Percentiles rank a stretch among this genome's conserved stretches.
phyloP scores from a whole-genome alignment of 2,888 invertebrate species.

The Iphiclides podalirius region DNA sequence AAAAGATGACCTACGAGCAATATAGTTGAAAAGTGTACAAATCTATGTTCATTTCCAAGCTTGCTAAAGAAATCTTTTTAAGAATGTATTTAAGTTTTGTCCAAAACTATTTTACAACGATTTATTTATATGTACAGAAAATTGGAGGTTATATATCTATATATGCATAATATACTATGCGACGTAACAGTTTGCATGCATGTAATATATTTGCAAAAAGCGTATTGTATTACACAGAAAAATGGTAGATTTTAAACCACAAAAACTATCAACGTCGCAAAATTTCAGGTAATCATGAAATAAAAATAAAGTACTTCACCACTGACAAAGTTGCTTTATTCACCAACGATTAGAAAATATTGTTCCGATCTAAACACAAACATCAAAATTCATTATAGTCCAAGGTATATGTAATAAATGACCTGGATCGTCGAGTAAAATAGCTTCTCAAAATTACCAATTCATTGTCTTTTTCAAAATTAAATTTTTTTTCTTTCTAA shows the following conservation, averaged over 20 bases:
- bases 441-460: constrained; percentile 72
- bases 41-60: too few species aligned
- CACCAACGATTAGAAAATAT: constrained; percentile 66
- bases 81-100: too few species aligned
- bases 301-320: constrained; percentile 56
- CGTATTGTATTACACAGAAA: constrained; percentile 57
- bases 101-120: too few species aligned
- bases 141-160: too few species aligned
- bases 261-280: constrained; percentile 64
- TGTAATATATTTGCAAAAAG: background rate
- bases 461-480: constrained; percentile 46
- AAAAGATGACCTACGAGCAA: too few species aligned
- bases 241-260: constrained; percentile 58
- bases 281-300: constrained; percentile 38
- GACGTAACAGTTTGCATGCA: constrained; percentile 15
- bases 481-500: constrained; percentile 62
- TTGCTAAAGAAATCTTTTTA: too few species aligned
- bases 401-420: constrained; percentile 52
- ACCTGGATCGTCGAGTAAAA: constrained; percentile 54
- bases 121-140: too few species aligned
- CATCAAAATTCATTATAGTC: constrained; percentile 59
- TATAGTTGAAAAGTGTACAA: too few species aligned
- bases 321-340: constrained; percentile 70
- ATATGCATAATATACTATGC: too few species aligned
- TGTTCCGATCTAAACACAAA: constrained; percentile 72